Evolutionary conservation across 1,140 invertebrate species (phyloP).

Genomic region (Magallana gigas): DNA sequence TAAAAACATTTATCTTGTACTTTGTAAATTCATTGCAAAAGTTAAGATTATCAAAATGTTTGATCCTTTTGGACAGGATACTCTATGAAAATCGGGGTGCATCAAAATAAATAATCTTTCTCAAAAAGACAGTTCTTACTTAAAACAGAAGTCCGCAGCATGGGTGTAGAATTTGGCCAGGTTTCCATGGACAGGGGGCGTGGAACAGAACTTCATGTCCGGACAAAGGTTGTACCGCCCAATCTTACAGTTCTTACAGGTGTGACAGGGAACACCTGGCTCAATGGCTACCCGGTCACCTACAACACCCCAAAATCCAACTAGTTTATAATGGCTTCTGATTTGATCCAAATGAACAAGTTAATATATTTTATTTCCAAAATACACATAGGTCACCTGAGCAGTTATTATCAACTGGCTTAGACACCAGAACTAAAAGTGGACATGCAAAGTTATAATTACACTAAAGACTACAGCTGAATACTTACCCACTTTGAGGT

Average conservation of each 20-base stretch:
- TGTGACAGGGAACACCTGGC: slow-evolving; percentile 93
- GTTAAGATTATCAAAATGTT: too few relatives aligned
- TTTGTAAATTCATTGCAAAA: too few relatives aligned
- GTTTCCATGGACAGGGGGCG: slow-evolving; percentile 92
- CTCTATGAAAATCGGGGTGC: too few relatives aligned
- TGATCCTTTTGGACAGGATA: too few relatives aligned
- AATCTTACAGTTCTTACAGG: slow-evolving; percentile 90
- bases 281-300: slow-evolving; percentile 96
- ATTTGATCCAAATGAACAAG: too few relatives aligned
- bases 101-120: too few relatives aligned
- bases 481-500: slow-evolving; percentile 74
- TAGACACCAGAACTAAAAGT: too few relatives aligned
- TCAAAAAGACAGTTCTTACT: slow-evolving; percentile 81
- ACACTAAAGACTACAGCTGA: not conserved
- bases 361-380: too few relatives aligned
- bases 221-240: slow-evolving; percentile 95
- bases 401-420: too few relatives aligned
- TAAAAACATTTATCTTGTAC: too few relatives aligned
- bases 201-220: slow-evolving; percentile 93
- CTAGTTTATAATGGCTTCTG: too few relatives aligned
- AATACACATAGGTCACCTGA: too few relatives aligned
- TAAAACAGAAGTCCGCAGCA: slow-evolving; percentile 95
- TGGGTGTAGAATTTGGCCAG: slow-evolving; percentile 91
- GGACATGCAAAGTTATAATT: not conserved
- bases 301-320: slow-evolving; percentile 59